phyloP scores from a whole-genome alignment of 1,140 invertebrate species.

The Gonatopus flavifemur region DNA sequence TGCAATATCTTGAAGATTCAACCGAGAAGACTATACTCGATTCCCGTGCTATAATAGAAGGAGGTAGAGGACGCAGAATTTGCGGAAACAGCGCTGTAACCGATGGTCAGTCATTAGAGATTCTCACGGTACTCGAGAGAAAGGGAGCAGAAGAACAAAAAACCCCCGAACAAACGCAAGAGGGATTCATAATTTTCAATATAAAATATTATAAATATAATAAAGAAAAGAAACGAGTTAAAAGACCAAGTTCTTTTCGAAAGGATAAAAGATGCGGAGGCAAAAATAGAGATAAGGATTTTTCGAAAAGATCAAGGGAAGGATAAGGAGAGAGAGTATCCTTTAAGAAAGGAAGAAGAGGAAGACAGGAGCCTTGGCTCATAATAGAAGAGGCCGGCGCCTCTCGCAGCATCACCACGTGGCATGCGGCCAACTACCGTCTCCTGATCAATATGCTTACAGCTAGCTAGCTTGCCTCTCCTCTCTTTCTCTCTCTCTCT shows the following conservation, averaged over 20 bases:
- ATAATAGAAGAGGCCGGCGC: conserved; percentile 55
- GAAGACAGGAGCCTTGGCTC: conserved; percentile 56
- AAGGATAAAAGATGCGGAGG: not conserved
- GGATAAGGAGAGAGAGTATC: conserved; percentile 19
- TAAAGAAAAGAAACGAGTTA: no score
- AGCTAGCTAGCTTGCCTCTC: conserved; percentile 42
- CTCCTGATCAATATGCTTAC: conserved; percentile 60
- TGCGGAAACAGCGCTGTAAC: no score
- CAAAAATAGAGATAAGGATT: not conserved
- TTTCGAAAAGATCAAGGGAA: conserved; percentile 8
- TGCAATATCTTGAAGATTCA: no score
- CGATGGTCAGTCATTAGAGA: no score
- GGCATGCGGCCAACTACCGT: conserved; percentile 59
- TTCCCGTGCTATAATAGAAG: no score
- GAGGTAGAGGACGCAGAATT: no score
- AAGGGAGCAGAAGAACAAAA: not conserved
- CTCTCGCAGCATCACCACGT: conserved; percentile 57
- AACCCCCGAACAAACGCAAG: no score
- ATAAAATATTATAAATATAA: no score
- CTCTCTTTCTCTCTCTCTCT: conserved; percentile 27
- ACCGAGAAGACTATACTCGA: no score
- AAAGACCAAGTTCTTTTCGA: no score
- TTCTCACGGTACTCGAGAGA: not conserved
- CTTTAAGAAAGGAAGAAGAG: conserved; percentile 42
- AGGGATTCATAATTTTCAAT: no score